Evolutionary conservation across 1,140 invertebrate genomes (phyloP), one percentile per base, ranked within the genome.

Genomic region (Listronotus oregonensis): DNA sequence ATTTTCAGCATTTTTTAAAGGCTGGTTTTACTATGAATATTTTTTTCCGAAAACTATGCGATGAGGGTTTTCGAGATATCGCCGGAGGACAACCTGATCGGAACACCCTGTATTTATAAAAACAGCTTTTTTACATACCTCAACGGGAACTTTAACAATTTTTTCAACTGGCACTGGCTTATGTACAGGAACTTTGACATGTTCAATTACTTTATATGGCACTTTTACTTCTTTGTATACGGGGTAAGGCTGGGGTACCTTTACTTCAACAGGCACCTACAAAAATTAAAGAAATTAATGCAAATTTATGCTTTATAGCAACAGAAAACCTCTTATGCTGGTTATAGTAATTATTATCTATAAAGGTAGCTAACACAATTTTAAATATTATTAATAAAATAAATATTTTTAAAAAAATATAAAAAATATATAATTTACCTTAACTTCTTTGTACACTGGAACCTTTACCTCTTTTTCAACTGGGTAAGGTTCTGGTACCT

Each of bases 141-240:
- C 85, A 5, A 90, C 88, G 47, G 87, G 84, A 73, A 87, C 87
- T 62, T 88, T 89, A 6, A 90, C 84, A 32, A 84, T 83, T 76
- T 90, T 90, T 73, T 90, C 89, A 0, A 90, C 88, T 39, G 88
- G 86, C 58, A 87, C 85, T 0, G 89, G 89, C 37, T 88, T 82
- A 50, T 82, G 83, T 18, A 89, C 85, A 68, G 86, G 86, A 11
- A 90, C 85, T 65, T 81, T 81, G 8, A 83, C 82, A 39, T 83
- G 86, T 11, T 89, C 85, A 65, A 81, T 80, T 6, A 83, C 82
- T 32, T 83, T 79, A 4, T 83, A 78, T 11, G 84, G 83, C 31
- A 90, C 86, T 74, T 88, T 52, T 15, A 69, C 59, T 64, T 69
- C 62, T 21, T 69, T 69, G 21, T 57, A 56, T 10, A 69, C 67